Evolutionary conservation across 2,797 vertebrate genomes (phyloP).

Genomic region (Hafferia zeledoni): DNA sequence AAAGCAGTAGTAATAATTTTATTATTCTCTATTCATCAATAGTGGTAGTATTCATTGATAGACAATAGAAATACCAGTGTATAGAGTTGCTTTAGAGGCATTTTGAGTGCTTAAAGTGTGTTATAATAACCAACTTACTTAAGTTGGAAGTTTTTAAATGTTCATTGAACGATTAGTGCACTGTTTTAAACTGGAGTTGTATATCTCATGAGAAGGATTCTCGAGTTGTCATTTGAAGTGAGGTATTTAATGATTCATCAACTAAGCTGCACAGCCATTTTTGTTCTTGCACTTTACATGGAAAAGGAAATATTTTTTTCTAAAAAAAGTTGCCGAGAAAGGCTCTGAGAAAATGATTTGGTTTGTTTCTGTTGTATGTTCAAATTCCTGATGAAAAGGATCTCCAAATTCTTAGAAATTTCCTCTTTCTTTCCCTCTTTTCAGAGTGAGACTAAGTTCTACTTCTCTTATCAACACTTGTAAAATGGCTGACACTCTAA

Average conservation of each 20-base stretch:
- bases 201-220: not conserved
- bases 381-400: not conserved
- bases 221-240: not conserved
- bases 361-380: not conserved
- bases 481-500: slow-evolving; percentile 28
- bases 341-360: not conserved
- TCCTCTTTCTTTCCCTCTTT: not conserved
- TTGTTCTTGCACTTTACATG: not conserved
- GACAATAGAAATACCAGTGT: not conserved
- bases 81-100: not conserved
- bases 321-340: not conserved
- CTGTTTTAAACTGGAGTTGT: not conserved
- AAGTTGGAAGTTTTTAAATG: accelerated
- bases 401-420: not conserved
- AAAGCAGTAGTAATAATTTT: not conserved
- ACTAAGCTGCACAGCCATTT: not conserved
- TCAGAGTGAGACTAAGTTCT: not conserved
- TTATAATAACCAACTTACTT: not conserved
- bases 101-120: not conserved
- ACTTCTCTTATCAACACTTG: not conserved
- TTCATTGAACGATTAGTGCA: accelerated
- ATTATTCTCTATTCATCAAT: not conserved
- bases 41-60: not conserved
- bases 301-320: not conserved
- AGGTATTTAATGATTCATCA: not conserved